These are phyloP conservation scores for Spea bombifrons DNA, from an alignment of 2,113 vertebrate species.

Conservation along the genomic window DNA sequence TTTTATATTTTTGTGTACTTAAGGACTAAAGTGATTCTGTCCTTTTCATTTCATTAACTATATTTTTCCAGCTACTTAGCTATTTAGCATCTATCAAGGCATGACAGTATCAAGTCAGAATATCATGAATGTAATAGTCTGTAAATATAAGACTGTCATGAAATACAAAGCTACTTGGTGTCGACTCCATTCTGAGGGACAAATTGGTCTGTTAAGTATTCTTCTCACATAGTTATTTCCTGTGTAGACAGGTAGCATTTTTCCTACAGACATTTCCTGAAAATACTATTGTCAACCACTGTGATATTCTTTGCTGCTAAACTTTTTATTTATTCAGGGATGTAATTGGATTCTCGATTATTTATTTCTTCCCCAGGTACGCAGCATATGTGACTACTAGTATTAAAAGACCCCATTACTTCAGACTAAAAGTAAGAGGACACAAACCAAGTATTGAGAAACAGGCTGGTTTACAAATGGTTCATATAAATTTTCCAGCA, in stretches of 20 bases:
- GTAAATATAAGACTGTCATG: conserved; percentile 28
- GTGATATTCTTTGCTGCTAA: conserved; percentile 33
- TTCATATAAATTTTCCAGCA: too few relatives aligned
- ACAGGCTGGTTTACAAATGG: not conserved
- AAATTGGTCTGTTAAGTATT: conserved; percentile 32
- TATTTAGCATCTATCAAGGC: not conserved
- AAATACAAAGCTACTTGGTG: conserved; percentile 4
- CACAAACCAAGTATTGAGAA: not conserved
- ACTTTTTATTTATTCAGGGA: not conserved
- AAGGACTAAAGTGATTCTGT: too few relatives aligned
- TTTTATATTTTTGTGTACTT: too few relatives aligned
- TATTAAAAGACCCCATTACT: not conserved
- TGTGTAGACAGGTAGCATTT: conserved; percentile 42
- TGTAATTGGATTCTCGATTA: conserved; percentile 3
- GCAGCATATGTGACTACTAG: not conserved
- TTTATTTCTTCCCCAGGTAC: not conserved
- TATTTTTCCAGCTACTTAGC: not conserved
- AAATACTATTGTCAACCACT: conserved; percentile 30
- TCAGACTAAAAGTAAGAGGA: not conserved
- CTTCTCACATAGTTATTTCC: conserved; percentile 44
- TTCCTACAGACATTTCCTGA: conserved; percentile 44
- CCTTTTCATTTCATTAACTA: not conserved
- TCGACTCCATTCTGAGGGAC: not conserved
- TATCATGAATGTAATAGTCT: conserved; percentile 27
- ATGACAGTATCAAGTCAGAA: not conserved